Evolutionary conservation across 2,113 vertebrate species (phyloP).

Genomic region (Epinephelus lanceolatus): DNA sequence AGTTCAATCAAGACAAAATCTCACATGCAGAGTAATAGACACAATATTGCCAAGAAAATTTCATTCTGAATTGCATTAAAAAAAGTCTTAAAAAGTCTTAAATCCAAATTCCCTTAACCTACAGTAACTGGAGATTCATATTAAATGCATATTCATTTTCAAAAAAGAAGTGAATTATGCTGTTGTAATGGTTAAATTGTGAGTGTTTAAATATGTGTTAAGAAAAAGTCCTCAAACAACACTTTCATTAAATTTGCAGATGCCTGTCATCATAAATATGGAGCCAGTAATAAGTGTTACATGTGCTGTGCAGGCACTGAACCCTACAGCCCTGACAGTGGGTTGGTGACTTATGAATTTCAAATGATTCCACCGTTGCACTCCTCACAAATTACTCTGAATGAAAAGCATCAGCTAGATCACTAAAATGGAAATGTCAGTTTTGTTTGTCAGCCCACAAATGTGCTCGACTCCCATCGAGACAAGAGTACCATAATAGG

Average conservation of each 20-base stretch:
- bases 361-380: slow-evolving; percentile 34
- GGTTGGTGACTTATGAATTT: slow-evolving; percentile 39
- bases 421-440: slow-evolving; percentile 55
- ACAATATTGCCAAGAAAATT: too few relatives aligned
- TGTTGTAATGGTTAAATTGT: not conserved
- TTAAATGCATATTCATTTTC: not conserved
- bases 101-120: too few relatives aligned
- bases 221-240: slow-evolving; percentile 21
- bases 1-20: too few relatives aligned
- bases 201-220: not conserved
- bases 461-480: slow-evolving; percentile 41
- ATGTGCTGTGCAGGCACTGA: slow-evolving; percentile 27
- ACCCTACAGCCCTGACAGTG: slow-evolving; percentile 19
- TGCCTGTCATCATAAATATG: slow-evolving; percentile 24
- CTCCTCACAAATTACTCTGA: slow-evolving; percentile 24
- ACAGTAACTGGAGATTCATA: not conserved
- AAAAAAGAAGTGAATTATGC: slow-evolving; percentile 8
- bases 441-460: slow-evolving; percentile 61
- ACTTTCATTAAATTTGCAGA: slow-evolving; percentile 24
- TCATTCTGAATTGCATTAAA: too few relatives aligned
- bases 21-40: too few relatives aligned
- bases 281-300: slow-evolving; percentile 16
- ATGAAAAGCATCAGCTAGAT: slow-evolving; percentile 50
- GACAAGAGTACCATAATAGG: slow-evolving; percentile 23
- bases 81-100: too few relatives aligned